phyloP scores from a whole-genome alignment of 2,888 invertebrate genomes.

The Eupithecia abbreviata region DNA sequence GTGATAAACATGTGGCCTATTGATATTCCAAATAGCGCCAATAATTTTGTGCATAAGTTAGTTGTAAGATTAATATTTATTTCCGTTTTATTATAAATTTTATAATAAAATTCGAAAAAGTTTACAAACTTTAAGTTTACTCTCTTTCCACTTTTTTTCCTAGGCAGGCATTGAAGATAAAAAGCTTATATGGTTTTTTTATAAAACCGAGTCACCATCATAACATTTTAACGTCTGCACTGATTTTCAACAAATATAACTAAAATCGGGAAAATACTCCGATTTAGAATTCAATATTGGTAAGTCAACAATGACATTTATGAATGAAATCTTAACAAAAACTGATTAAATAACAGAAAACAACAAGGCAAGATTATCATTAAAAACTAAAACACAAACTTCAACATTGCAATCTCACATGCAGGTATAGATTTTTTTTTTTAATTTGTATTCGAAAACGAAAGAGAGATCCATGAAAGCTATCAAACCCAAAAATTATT shows the following conservation, averaged over 20 bases:
- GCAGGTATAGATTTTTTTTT: no score
- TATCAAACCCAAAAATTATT: no score
- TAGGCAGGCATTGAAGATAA: not conserved
- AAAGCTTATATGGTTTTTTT: not conserved
- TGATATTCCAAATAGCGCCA: constrained; percentile 71
- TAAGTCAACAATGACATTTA: no score
- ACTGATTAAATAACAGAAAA: no score
- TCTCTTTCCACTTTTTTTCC: not conserved
- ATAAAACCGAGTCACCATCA: not conserved
- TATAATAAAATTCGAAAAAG: constrained; percentile 70
- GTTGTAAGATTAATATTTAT: constrained; percentile 74
- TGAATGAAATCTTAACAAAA: no score
- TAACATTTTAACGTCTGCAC: not conserved
- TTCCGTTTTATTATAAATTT: constrained; percentile 77
- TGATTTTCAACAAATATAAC: not conserved
- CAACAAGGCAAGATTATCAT: no score
- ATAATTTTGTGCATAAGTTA: constrained; percentile 77
- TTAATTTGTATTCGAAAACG: no score
- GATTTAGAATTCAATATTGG: no score
- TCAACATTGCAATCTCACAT: no score
- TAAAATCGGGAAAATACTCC: not conserved
- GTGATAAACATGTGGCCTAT: constrained; percentile 55
- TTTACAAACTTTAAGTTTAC: constrained; percentile 31
- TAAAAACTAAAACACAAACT: no score
- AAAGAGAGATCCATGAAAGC: no score